Conservation (phyloP, 2,113 vertebrate genomes). For the Amazona vittata region DNA sequence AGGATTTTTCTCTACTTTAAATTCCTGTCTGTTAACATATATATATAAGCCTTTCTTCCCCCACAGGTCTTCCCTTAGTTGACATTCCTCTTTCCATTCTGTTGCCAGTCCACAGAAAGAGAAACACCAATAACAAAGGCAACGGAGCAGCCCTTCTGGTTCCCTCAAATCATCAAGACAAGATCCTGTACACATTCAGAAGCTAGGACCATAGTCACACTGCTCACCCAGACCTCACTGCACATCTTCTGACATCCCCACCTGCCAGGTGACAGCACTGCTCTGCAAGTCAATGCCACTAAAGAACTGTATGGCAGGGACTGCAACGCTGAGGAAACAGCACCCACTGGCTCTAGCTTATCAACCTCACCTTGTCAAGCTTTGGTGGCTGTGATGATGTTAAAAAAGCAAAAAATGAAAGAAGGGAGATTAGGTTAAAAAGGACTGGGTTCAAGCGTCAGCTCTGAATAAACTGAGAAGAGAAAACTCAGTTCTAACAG, state of each 20-base stretch:
- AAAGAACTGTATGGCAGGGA: neutral
- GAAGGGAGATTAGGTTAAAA: neutral
- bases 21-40: neutral
- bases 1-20: neutral
- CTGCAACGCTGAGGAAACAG: neutral
- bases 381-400: neutral
- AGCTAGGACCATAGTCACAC: neutral
- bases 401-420: neutral
- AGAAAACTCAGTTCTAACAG: neutral
- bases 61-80: neutral
- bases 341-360: neutral
- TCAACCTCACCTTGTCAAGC: neutral
- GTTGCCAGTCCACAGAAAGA: neutral
- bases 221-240: neutral
- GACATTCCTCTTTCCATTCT: neutral
- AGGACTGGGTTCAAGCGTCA: neutral
- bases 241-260: neutral
- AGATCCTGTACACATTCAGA: neutral
- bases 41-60: neutral
- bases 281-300: neutral
- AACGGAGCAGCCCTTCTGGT: neutral
- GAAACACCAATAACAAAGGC: neutral
- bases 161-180: neutral
- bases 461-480: neutral
- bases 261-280: rapidly evolving